These are phyloP conservation scores for Carassius auratus DNA, from an alignment of 2,113 vertebrate species.

Conservation along the genomic window DNA sequence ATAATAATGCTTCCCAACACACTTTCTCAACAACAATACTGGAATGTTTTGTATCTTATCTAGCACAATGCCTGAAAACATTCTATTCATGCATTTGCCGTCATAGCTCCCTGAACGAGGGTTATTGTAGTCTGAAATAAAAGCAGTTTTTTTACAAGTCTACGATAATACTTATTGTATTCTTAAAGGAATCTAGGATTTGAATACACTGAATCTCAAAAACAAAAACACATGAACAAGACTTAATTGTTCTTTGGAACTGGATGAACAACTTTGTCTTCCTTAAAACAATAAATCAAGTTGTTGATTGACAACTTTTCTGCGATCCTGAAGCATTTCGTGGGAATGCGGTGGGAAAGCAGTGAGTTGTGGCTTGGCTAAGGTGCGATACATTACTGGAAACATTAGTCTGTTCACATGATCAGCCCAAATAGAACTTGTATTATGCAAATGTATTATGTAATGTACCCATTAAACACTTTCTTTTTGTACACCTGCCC, in stretches of 20 bases:
- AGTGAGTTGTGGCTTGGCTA: background rate
- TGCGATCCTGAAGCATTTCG: background rate
- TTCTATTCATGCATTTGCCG: background rate
- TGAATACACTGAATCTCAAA: background rate
- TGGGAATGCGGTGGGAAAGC: background rate
- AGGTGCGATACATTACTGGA: background rate
- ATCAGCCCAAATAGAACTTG: background rate
- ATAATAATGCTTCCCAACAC: background rate
- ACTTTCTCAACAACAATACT: background rate
- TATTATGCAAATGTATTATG: background rate
- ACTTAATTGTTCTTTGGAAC: background rate
- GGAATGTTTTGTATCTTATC: background rate
- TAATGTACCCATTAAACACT: background rate
- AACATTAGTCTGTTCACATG: background rate
- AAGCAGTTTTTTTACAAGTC: background rate
- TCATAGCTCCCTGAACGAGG: no score
- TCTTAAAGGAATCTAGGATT: background rate
- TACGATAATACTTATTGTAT: background rate
- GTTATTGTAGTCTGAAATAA: background rate
- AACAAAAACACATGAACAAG: background rate
- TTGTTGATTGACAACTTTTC: background rate
- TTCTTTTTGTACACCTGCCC: background rate
- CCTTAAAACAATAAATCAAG: background rate
- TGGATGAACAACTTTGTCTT: background rate
- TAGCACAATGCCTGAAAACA: background rate